Percentiles rank a stretch among this genome's conserved stretches.
Conservation (phyloP, 2,113 vertebrate species). For the Tetrao urogallus region DNA sequence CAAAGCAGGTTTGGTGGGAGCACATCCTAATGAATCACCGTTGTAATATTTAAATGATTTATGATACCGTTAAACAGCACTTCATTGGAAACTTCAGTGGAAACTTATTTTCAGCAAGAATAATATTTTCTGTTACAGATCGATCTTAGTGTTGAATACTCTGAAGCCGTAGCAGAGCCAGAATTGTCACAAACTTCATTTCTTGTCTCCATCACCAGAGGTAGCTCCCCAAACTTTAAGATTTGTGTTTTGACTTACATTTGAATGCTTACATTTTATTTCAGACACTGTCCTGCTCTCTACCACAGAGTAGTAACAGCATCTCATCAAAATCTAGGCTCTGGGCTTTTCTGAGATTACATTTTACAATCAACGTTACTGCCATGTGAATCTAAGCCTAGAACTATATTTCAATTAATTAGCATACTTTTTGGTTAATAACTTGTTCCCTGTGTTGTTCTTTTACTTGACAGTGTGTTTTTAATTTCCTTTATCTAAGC, state of each 20-base stretch:
- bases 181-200: not conserved
- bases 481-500: not conserved
- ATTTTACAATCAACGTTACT: not conserved
- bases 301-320: not conserved
- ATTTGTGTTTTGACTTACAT: not conserved
- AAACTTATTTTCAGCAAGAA: not conserved
- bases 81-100: not conserved
- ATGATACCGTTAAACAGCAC: constrained; percentile 8
- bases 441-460: not conserved
- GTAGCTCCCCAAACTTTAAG: not conserved
- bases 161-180: not conserved
- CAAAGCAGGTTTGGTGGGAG: constrained; percentile 18
- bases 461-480: not conserved
- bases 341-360: not conserved
- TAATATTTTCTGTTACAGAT: not conserved
- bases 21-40: constrained; percentile 45
- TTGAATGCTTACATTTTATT: not conserved
- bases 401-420: not conserved
- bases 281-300: not conserved
- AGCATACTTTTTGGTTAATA: not conserved
- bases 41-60: constrained; percentile 19
- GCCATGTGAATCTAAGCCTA: not conserved
- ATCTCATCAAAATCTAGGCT: not conserved
- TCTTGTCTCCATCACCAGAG: not conserved
- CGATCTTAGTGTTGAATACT: not conserved